Percentiles rank a stretch among this genome's conserved stretches.
These are phyloP conservation scores for Numenius arquata DNA, from an alignment of 2,113 vertebrate species.

Conservation along the genomic window DNA sequence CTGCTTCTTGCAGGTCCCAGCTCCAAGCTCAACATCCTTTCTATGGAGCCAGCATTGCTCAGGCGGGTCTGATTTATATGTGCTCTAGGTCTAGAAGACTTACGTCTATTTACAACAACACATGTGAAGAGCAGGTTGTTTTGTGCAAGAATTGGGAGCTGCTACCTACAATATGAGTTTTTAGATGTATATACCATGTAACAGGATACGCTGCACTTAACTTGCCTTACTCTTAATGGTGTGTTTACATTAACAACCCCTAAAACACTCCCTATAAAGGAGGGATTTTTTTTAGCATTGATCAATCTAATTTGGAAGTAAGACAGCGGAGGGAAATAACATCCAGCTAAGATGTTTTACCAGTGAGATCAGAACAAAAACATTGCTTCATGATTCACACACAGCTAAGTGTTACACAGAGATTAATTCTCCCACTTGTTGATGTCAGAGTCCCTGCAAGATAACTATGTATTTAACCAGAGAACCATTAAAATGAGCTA, in stretches of 20 bases:
- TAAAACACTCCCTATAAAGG: background rate
- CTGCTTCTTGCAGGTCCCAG: background rate
- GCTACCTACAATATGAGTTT: background rate
- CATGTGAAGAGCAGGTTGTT: background rate
- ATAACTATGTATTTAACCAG: background rate
- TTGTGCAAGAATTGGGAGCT: background rate
- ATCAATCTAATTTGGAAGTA: background rate
- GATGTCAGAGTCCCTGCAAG: background rate
- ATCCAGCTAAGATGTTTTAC: background rate
- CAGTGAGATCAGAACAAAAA: background rate
- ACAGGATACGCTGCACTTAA: background rate
- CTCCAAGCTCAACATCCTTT: background rate
- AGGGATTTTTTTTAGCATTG: background rate
- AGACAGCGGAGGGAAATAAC: background rate
- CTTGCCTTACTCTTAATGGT: background rate
- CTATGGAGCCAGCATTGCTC: fast-evolving
- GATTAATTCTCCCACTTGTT: background rate
- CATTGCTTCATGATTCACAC: background rate
- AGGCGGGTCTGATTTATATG: background rate
- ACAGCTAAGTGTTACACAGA: background rate
- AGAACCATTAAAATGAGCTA: background rate
- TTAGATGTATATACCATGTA: background rate
- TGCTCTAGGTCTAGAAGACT: background rate
- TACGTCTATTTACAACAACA: background rate
- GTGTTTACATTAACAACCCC: background rate